Evolutionary conservation across 2,888 invertebrate species (phyloP), one percentile per base, ranked within the genome.

Genomic region (Keiferia lycopersicella): DNA sequence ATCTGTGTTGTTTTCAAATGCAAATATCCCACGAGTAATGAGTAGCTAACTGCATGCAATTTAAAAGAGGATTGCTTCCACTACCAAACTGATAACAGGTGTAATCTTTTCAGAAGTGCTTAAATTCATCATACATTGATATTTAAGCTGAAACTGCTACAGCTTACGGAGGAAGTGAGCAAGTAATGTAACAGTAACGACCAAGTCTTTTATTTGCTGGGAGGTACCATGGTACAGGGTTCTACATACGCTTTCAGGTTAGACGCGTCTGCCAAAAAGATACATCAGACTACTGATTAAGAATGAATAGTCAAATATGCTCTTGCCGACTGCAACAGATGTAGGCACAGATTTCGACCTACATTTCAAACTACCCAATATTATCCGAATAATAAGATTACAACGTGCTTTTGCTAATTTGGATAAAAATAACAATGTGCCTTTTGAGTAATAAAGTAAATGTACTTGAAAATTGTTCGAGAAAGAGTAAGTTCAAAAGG

Each of bases 231-330:
- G 34, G 61, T 66, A 61, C 14, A n/a, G 66, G 68, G 64, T 64
- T 65, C 66, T 65, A 61, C 45, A 67, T 65, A 62, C 65, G 66
- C 56, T 57, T 68, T 67, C 67, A 80, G 81, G 86, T 85, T 83
- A 82, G 74, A 75, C 74, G 69, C 71, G 67, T 69, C 72, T 84
- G 82, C 87, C 88, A 87, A 87, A 89, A 87, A 87, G 88, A 88
- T 88, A 89, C 78, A 71, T 70, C 68, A 73, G 73, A 79, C 72
- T 73, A 68, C 66, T 68, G 84, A 87, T 88, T 87, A 86, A 81
- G 83, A 81, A 85, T 86, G 85, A 87, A 88, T 88, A 82, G 82
- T 79, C 82, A 80, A 84, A 83, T 79, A 84, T 80, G 81, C 82
- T 83, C 79, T 84, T 81, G 80, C 78, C 78, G 72, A 75, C 71